phyloP scores from a whole-genome alignment of 1,140 invertebrate genomes.

The Ericerus pela region DNA sequence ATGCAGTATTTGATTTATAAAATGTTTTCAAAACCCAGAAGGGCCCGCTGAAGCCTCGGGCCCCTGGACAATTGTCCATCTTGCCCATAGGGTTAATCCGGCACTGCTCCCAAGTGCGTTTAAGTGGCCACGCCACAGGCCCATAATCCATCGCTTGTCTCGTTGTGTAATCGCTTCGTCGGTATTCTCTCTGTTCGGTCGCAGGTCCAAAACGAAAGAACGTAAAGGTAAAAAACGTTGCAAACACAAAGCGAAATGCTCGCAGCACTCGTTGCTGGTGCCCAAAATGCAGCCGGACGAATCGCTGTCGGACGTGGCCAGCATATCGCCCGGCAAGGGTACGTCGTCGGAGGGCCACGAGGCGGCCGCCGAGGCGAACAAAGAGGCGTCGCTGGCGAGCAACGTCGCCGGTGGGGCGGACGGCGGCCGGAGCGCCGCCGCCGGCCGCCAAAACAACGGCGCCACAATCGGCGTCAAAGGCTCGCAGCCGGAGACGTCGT shows the following conservation, averaged over 20 bases:
- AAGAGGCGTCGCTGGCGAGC: neutral
- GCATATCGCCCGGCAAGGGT: neutral
- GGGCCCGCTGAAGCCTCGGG: no score
- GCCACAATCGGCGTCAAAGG: constrained; percentile 1
- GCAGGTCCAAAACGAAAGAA: neutral
- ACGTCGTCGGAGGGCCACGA: neutral
- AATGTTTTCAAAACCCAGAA: no score
- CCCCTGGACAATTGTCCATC: no score
- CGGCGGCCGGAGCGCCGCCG: constrained; percentile 8
- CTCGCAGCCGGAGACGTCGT: neutral
- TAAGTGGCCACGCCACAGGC: no score
- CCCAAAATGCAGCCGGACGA: neutral
- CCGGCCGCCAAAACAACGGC: constrained; percentile 14
- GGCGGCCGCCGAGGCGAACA: neutral
- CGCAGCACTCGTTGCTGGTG: constrained; percentile 1
- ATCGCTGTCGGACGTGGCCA: constrained; percentile 5
- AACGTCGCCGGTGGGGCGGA: neutral
- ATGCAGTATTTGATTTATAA: no score
- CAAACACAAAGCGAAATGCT: constrained; percentile 9
- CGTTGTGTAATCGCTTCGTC: no score
- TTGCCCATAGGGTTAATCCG: no score
- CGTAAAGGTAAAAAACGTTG: constrained; percentile 6
- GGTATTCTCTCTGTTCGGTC: no score
- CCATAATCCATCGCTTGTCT: no score
- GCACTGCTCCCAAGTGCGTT: no score